Evolutionary conservation across 2,888 invertebrate genomes (phyloP).

Genomic region (Agrenia bidenticulata): DNA sequence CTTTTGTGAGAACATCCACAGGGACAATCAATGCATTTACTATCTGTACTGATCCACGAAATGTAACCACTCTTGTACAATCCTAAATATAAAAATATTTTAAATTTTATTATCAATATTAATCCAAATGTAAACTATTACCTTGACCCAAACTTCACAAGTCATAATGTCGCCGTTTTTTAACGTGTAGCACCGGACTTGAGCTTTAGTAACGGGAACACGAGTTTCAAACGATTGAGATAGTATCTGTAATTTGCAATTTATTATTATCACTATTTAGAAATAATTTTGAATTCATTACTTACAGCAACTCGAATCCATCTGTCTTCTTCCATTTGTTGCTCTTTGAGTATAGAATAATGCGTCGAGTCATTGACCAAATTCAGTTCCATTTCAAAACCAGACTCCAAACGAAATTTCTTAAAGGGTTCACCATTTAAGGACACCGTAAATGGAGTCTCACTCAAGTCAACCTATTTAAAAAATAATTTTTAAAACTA

Average conservation of each 20-base stretch:
- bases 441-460: neutral
- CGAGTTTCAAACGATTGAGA: slow-evolving; percentile 59
- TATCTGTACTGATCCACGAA: slow-evolving; percentile 83
- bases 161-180: slow-evolving; percentile 72
- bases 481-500: no score
- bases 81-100: no score
- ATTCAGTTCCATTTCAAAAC: slow-evolving; percentile 41
- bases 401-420: slow-evolving; percentile 33
- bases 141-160: slow-evolving; percentile 78
- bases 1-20: slow-evolving; percentile 76
- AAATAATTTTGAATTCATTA: no score
- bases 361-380: slow-evolving; percentile 46
- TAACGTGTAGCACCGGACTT: slow-evolving; percentile 81
- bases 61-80: slow-evolving; percentile 78
- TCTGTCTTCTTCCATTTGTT: slow-evolving; percentile 53
- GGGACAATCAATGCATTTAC: slow-evolving; percentile 76
- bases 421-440: neutral
- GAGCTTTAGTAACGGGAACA: slow-evolving; percentile 81
- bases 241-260: slow-evolving; percentile 13
- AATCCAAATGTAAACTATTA: no score
- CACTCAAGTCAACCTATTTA: no score
- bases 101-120: no score
- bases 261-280: no score
- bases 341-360: slow-evolving; percentile 53
- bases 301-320: slow-evolving; percentile 52